Evolutionary conservation across 2,888 invertebrate species (phyloP), one percentile per base, ranked within the genome.

Genomic region (Arrhopalites spinosus): DNA sequence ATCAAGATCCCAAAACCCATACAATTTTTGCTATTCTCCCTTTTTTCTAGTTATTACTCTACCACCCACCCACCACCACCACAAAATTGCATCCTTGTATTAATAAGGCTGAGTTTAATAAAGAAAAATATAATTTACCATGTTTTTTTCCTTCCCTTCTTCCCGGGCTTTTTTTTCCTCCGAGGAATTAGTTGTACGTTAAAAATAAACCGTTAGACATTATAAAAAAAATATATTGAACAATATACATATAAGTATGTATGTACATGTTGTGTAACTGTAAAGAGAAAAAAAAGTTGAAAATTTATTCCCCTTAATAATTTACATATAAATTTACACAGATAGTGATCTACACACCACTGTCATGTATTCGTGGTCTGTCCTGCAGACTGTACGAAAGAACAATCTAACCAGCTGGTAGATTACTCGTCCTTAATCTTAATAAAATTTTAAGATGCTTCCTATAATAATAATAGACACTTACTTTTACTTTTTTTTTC

Each of bases 51-150:
- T 45, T 61, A 73, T 61, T 61, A 61, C 50, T 30, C 73, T 63
- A 61, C 73, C 27, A 73, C 45, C n/a, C n/a, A n/a, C n/a, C 47
- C 69, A 27, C 30, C 20, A 45, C 36, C 17, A 36, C 50, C 47
- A 75, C 75, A 75, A 69, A 59, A 75, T 70, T 69, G 63, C 70
- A 61, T 53, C 53, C 53, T 25, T 25, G 25, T 75, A 70, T 70
- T 75, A 77, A 75, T 77, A 73, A 75, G 77, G 69, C 47, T n/a
- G 47, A 73, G 47, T 75, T 75, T 75, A 75, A 75, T 75, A 70
- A 75, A 63, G 75, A 11, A 64, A 75, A 75, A 69, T 68, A 43
- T 75, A 70, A 75, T 75, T 70, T 75, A 47, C 45, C 43, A 61
- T 64, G 13, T 27, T 20, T 53, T 17, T 15, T 20, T 17, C 53